A percentile compares a stretch with the other conserved stretches of the same genome.
These are phyloP conservation scores for Saturnia pavonia DNA, from an alignment of 2,888 invertebrate species.

Conservation along the genomic window DNA sequence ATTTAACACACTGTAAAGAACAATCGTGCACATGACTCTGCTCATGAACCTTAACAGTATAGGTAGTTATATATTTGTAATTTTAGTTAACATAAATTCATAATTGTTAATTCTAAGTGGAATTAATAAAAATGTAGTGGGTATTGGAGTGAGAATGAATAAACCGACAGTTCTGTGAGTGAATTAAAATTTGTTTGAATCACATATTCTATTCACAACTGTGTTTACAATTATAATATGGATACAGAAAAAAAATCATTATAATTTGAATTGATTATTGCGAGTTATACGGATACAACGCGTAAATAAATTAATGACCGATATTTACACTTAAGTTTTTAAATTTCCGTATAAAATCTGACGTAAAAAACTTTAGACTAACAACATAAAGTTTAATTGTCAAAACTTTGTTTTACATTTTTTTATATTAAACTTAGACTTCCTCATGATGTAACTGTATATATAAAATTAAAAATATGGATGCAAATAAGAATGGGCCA, in stretches of 20 bases:
- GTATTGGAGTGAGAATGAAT: neutral
- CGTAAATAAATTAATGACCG: neutral
- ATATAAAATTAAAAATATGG: constrained; percentile 32
- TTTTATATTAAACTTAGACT: neutral
- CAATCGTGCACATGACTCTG: constrained; percentile 13
- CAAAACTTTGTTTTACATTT: neutral
- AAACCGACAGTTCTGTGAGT: neutral
- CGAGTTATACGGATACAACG: neutral
- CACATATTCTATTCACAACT: neutral
- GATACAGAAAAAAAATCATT: neutral
- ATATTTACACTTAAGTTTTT: neutral
- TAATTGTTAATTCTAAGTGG: neutral
- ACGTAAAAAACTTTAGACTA: neutral
- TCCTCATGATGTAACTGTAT: constrained; percentile 19
- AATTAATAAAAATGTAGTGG: neutral
- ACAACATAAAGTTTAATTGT: neutral
- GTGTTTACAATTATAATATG: neutral
- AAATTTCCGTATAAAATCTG: neutral
- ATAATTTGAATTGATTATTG: neutral
- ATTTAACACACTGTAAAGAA: constrained; percentile 17
- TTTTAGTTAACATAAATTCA: neutral
- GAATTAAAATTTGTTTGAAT: neutral
- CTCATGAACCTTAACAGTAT: neutral
- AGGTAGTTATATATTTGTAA: neutral
- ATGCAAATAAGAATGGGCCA: constrained; percentile 33